Base-by-base conservation (phyloP, 2,113 vertebrate species). In the Campylomormyrus numenius region DNA sequence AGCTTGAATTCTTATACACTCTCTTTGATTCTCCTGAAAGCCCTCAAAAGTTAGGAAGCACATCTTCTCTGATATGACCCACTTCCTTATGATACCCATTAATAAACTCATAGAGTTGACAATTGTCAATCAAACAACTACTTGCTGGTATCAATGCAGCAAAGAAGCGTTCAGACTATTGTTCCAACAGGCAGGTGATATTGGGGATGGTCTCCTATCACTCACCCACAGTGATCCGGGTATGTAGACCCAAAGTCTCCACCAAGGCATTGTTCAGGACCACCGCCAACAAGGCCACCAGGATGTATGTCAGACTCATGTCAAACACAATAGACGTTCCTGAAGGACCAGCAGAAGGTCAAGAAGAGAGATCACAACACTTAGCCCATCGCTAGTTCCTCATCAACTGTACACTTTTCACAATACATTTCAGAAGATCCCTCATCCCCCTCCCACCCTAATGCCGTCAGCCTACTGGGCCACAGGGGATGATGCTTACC, bases 231-330 rank as follows among this genome's bases (percentile, higher is more conserved):
- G 97, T 97, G 92, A 99, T 99, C 42, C 98, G 96, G 24, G 97
- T 98, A 94, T 99, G 98, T 93, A 98, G 92, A 91, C 96, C 98
- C 92, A 99, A 95, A 89, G 98, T 95, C 95, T 99, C 98, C 93
- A 99, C 97, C 94, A 99, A 94, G 0, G 95, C 97, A 0, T 99
- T 99, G 96, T 99, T 99, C 89, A 99, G 96, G 56, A 99, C 97
- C 91, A 99, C 98, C 0, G 98, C 98, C 90, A 95, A 94, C 94
- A 99, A 94, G 0, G 98, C 98, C 89, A 99, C 98, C 89, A 99
- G 89, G 94, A 99, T 99, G 93, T 99, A 99, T 9, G 98, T 99
- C 93, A 99, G 96, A 92, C 97, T 99, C 98, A 99, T 98, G 94
- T 99, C 98, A 0, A 99, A 99, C 91, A 99, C 98, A 0, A 99